Base-by-base conservation (phyloP, 2,797 vertebrate species). In the Clarias pachynema region DNA sequence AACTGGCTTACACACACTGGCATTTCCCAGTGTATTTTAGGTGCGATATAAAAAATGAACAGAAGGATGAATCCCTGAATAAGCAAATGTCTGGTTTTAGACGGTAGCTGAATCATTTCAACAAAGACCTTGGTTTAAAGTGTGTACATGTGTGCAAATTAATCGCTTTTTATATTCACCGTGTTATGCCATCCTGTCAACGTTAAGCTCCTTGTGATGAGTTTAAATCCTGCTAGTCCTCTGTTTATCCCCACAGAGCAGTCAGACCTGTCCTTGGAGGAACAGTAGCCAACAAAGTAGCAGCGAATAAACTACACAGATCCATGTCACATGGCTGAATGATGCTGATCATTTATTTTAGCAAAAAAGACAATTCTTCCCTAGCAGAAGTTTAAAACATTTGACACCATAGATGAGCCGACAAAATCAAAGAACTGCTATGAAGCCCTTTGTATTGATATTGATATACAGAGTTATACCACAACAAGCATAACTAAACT, bases 1-100 rank as follows among this genome's bases (percentile, higher is more conserved):
- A 81, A 87, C 79, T 85, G 59, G 79, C 83, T 87, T 44, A 84
- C 86, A 83, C 78, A 79, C 40, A 69, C 69, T 86, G 72, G 56
- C 84, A 81, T 81, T 81, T 66, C n/a, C 62, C 57, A 63, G 59
- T 49, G 44, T 83, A 44, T 66, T 80, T 80, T 29, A 66, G 56
- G 79, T 53, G 34, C 40, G 10, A 53, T 22, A 18, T 44, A 53
- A 66, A 53, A 81, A 81, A 66, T 53, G 62, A 81, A 66, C 14
- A 81, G 18, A 26, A 66, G 63, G 40, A 81, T 26, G 31, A 66
- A 81, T 66, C 44, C 26, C 63, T 56, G 62, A 44, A 79, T 40
- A 79, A 79, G 59, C 59, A 79, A 62, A 49, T 56, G 63, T 68
- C 79, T 66, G 79, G 53, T 81, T 81, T 66, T 53, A 81, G 62